Evolutionary conservation across 2,113 vertebrate genomes (phyloP), one percentile per base, ranked within the genome.

Genomic region (Myotis davidii): DNA sequence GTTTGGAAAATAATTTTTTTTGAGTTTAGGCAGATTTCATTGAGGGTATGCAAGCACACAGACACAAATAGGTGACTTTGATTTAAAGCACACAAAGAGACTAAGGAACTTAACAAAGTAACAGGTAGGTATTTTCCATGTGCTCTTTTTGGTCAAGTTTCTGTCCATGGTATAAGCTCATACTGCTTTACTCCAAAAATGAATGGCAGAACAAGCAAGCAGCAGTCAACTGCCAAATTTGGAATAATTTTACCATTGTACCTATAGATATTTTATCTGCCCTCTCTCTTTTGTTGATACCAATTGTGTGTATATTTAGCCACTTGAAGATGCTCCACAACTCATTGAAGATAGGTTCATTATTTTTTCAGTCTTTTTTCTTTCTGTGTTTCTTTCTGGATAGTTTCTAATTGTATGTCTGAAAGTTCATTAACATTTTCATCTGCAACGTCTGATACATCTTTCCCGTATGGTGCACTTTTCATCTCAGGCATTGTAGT

Each of bases 361-460:
- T 90, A 42, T 88, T 52, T 20, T 29, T 64, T 25, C 6, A 59
- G 9, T 77, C 12, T 76, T 67, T 85, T 73, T 61, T 64, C 13
- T 85, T 64, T 37, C 21, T 79, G 5, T 77, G 21, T 77, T 93
- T 81, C 20, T 70, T 87, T 70, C 27, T 77, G 65, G 27, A 34
- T 67, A 45, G 42, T 42, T 94, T 96, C 14, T 82, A 69, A 70
- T 82, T 76, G 10, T 65, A 20, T 61, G 5, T 83, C 45, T 87
- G 34, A 83, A 96, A 90, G 82, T 83, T 81, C 29, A 86, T 25
- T 54, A 39, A 9, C 79, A 64, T 65, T 77, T 96, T 87, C 10
- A 64, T 83, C 25, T 72, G 21, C 4, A 34, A 39, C 39, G 56
- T 73, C 27, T 67, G 50, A 90, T 93, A 9, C 50, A 5, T 61